Conservation (phyloP, 2,888 invertebrate genomes). For the Xanthorhoe designata region DNA sequence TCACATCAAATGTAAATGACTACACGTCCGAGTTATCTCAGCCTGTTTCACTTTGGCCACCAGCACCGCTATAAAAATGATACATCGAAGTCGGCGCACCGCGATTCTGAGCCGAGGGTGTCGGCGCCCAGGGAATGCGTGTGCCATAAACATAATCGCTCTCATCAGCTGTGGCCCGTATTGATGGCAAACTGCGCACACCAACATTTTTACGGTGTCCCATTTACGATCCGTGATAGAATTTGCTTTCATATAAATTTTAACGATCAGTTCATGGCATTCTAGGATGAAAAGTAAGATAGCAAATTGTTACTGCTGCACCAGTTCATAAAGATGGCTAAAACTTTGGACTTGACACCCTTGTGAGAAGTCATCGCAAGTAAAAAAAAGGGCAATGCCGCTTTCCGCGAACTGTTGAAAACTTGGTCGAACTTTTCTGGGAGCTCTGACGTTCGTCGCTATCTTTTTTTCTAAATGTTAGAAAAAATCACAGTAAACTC, state of each 20-base stretch:
- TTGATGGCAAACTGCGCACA: constrained; percentile 61
- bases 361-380: constrained; percentile 33
- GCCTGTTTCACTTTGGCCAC: constrained; percentile 78
- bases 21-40: constrained; percentile 78
- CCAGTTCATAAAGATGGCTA: constrained; percentile 30
- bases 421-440: constrained; percentile 50
- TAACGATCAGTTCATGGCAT: constrained; percentile 60
- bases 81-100: constrained; percentile 72
- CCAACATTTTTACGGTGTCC: constrained; percentile 64
- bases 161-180: constrained; percentile 73
- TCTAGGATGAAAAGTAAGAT: constrained; percentile 53
- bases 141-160: constrained; percentile 76
- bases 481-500: constrained; percentile 78
- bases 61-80: constrained; percentile 78
- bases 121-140: constrained; percentile 61
- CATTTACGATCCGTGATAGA: constrained; percentile 70
- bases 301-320: constrained; percentile 38
- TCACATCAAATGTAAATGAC: constrained; percentile 67
- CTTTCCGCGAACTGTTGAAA: constrained; percentile 38
- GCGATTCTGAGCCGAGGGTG: constrained; percentile 64
- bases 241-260: constrained; percentile 69
- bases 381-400: constrained; percentile 21
- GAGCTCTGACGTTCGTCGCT: constrained; percentile 52
- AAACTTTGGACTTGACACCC: constrained; percentile 37
- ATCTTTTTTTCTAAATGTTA: constrained; percentile 58